Base-by-base conservation (phyloP, 2,888 invertebrate genomes). In the Phortica magna region DNA sequence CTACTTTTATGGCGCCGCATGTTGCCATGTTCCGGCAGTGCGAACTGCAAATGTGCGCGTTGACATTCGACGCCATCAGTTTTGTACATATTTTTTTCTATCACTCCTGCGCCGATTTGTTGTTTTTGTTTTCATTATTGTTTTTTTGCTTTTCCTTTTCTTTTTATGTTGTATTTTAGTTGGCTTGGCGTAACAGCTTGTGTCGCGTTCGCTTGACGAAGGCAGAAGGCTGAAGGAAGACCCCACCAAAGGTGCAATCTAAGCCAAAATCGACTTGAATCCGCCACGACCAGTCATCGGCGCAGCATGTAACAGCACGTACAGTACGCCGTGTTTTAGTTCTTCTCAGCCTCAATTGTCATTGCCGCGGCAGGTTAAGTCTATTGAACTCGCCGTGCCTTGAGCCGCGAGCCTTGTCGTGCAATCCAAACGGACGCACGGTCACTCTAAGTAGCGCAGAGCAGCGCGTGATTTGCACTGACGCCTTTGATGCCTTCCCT, bases 131-230 rank as follows among this genome's bases (percentile, higher is more conserved):
- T 17, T 61, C 10, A 10, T 61, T 22, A 12, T n/a, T 55, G 14
- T 55, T 55, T n/a, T 53, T 53, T 55, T 55, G 1, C 14, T 31
- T 4, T 2, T 48, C 7, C 2, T 14, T 61, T 17, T 22, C 9
- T 61, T 7, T 61, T 48, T 48, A 48, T 61, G 61, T 61, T 22
- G 61, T 22, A 14, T 61, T 61, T 61, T 19, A 61, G 72, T 55
- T 76, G 77, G 76, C 70, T 41, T 78, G 59, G 76, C 76, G 77
- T 80, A 83, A 81, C 88, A 85, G 87, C 83, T 88, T 87, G 80
- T 78, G 72, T 79, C 7, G 14, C 79, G 88, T 84, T 88, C 87
- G 80, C 87, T 84, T 88, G 85, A 78, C 76, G 74, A 31, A 65
- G 68, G 80, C 76, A 64, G 53, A 53, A 65, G 68, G 80, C 76